These are phyloP conservation scores for Orcinus orca DNA, from an alignment of 2,113 vertebrate species.

Conservation along the genomic window DNA sequence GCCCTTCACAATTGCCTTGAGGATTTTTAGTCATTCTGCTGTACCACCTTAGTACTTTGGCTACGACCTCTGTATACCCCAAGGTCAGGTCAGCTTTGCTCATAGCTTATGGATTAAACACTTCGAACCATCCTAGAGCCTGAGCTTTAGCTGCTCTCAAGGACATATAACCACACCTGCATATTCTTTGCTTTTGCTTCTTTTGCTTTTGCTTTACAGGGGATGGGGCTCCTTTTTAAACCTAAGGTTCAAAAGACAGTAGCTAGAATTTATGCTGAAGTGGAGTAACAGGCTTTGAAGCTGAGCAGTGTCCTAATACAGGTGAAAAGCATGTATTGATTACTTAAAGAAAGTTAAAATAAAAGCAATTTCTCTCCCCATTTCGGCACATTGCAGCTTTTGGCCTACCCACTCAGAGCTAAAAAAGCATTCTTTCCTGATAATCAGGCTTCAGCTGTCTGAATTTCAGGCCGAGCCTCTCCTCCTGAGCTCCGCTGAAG, in stretches of 20 bases:
- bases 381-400: constrained; percentile 93
- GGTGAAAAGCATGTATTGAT: constrained; percentile 86
- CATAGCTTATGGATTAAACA: constrained; percentile 49
- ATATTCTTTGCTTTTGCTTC: constrained; percentile 47
- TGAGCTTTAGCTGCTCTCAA: constrained; percentile 50
- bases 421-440: constrained; percentile 99
- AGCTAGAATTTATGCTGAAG: constrained; percentile 78
- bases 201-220: constrained; percentile 40
- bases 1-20: not conserved
- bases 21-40: not conserved
- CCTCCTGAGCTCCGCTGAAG: constrained; percentile 97
- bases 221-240: constrained; percentile 65
- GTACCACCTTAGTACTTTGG: not conserved
- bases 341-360: constrained; percentile 88
- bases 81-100: constrained; percentile 65
- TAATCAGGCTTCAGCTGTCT: constrained; percentile 99
- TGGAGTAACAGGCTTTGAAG: constrained; percentile 77
- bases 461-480: constrained; percentile 96
- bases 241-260: constrained; percentile 70
- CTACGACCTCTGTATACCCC: constrained; percentile 39
- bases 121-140: not conserved
- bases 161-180: constrained; percentile 47
- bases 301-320: constrained; percentile 79
- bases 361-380: constrained; percentile 84
- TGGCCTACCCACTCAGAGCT: constrained; percentile 96